Percentiles rank a stretch among this genome's conserved stretches.
phyloP scores from a whole-genome alignment of 2,888 invertebrate genomes.

The Agriopis aurantiaria region DNA sequence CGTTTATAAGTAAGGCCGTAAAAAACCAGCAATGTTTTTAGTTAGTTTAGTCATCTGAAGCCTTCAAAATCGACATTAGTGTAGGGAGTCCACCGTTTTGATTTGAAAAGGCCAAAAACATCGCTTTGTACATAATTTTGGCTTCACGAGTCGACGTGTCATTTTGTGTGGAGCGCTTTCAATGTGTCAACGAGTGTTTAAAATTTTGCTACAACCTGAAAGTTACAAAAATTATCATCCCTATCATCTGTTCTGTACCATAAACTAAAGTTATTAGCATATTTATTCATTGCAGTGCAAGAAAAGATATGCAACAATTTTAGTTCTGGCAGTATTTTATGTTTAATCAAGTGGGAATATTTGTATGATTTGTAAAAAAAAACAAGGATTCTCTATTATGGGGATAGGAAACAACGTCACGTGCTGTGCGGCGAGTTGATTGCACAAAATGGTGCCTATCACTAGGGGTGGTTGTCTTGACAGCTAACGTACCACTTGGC shows the following conservation, averaged over 20 bases:
- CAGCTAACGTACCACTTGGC: no score
- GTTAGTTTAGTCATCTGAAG: background rate
- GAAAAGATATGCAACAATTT: background rate
- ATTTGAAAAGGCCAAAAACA: slow-evolving; percentile 76
- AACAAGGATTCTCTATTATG: no score
- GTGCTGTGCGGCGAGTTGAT: no score
- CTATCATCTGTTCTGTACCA: background rate
- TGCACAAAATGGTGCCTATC: no score
- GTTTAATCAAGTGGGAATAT: no score
- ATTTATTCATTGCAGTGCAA: background rate
- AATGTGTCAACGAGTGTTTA: background rate
- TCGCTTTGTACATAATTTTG: slow-evolving; percentile 76
- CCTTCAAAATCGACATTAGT: slow-evolving; percentile 2
- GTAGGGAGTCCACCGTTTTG: slow-evolving; percentile 74
- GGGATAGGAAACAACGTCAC: no score
- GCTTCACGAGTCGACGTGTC: slow-evolving; percentile 53
- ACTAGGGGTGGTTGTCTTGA: no score
- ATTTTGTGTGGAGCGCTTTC: slow-evolving; percentile 37
- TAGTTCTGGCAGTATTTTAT: background rate
- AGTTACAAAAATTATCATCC: background rate
- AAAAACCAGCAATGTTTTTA: background rate
- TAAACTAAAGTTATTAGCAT: background rate
- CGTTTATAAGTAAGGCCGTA: no score
- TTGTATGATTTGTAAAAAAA: no score
- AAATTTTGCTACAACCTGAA: background rate